Evolutionary conservation across 2,113 vertebrate genomes (phyloP), one percentile per base, ranked within the genome.

Genomic region (Notarius quadriscutis): DNA sequence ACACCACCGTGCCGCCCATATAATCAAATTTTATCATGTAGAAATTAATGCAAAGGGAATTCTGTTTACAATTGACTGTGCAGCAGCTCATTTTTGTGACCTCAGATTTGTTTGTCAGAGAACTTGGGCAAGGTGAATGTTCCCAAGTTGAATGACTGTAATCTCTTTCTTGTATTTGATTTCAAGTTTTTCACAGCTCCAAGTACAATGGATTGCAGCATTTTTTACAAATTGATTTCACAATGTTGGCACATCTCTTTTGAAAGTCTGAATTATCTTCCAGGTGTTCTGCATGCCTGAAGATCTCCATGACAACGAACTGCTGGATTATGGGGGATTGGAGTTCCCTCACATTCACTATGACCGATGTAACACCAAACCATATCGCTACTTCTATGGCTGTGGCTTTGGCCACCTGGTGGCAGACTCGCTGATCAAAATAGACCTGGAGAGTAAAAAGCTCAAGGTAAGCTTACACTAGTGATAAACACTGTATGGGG

Each of bases 311-410:
- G 92, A 94, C 0, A 93, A 97, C 2, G 94, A 96, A 60, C 95
- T 98, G 34, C 69, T 93, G 20, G 83, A 95, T 0, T 95, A 95
- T 4, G 97, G 97, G 25, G 97, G 98, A 2, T 65, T 99, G 90
- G 97, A 99, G 91, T 99, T 99, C 88, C 97, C 98, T 4, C 97
- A 97, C 85, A 99, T 99, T 91, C 96, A 99, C 90, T 99, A 99
- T 41, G n/a, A 85, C 0, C 81, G 15, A 17, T 96, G 51, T 86
- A 98, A 94, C 63, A 93, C 96, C 5, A 94, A 91, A 74, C 96
- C 95, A 0, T 99, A 99, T 84, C 93, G 93, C 9, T 99, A 95
- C 90, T 96, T 98, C 92, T 99, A 98, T 0, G 97, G 96, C 18
- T 99, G 97, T 22, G 97, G 98, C 10, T 97, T 98, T 90, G 93